Conservation (phyloP, 2,113 vertebrate species). For the Melanerpes formicivorus region DNA sequence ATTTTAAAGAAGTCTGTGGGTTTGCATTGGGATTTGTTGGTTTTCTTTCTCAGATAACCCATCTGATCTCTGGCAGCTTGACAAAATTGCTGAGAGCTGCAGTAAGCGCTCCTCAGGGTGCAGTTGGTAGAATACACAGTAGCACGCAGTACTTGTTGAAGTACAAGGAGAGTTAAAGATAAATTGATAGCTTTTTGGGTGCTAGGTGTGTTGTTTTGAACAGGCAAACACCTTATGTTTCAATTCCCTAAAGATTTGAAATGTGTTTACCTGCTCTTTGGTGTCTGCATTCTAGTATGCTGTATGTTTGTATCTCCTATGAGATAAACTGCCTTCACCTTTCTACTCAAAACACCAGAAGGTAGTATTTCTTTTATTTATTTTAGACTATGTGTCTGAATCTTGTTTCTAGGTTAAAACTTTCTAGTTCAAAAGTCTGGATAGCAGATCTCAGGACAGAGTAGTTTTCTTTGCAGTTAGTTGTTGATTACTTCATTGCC, state of each 20-base stretch:
- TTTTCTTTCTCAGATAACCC: not conserved
- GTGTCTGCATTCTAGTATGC: constrained; percentile 3
- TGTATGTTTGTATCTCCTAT: not conserved
- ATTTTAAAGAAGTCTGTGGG: not conserved
- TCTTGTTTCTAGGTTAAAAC: not conserved
- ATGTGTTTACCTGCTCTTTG: not conserved
- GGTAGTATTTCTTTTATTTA: not conserved
- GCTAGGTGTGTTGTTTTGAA: not conserved
- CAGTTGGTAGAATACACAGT: not conserved
- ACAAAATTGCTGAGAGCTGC: not conserved
- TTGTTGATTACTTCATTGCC: not conserved
- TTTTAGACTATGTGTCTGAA: not conserved
- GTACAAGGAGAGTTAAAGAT: not conserved
- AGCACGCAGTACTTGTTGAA: not conserved
- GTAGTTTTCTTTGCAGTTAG: not conserved
- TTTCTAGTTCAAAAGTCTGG: not conserved
- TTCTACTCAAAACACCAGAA: constrained; percentile 1
- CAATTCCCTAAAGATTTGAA: not conserved
- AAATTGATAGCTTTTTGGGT: not conserved
- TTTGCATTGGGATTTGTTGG: not conserved
- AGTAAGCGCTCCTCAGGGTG: not conserved
- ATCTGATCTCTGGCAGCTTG: not conserved
- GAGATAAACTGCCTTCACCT: not conserved
- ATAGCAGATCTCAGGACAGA: not conserved
- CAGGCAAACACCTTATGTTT: not conserved